These are phyloP conservation scores for Scotopteryx bipunctaria DNA, from an alignment of 2,888 invertebrate genomes.

Conservation along the genomic window DNA sequence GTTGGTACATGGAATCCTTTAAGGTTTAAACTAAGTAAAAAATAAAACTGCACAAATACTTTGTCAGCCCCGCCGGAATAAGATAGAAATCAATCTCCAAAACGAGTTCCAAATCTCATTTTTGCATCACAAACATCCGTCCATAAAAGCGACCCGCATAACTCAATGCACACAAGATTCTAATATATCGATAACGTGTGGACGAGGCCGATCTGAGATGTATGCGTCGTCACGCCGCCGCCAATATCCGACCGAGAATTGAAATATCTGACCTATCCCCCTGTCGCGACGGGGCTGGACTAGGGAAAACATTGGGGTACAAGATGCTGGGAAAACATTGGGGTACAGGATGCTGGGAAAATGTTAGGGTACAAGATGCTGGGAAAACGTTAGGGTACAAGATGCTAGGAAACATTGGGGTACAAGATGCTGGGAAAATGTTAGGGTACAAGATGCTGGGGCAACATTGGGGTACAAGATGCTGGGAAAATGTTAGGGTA, in stretches of 20 bases:
- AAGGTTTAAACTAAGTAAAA: no score
- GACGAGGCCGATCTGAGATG: constrained; percentile 66
- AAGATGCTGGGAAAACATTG: constrained; percentile 1
- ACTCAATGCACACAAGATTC: constrained; percentile 68
- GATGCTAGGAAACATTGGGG: no score
- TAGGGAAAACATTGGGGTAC: constrained; percentile 14
- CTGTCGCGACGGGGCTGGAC: constrained; percentile 32
- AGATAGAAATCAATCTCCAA: constrained; percentile 23
- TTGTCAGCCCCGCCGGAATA: no score
- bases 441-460: no score
- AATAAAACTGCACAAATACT: no score
- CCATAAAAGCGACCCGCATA: constrained; percentile 55
- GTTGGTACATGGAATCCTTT: no score
- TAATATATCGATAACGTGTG: constrained; percentile 74
- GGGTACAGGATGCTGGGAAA: no score
- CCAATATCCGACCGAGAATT: constrained; percentile 81
- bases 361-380: no score
- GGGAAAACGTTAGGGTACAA: neutral
- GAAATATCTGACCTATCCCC: constrained; percentile 79
- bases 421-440: no score
- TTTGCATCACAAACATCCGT: constrained; percentile 47
- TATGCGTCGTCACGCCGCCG: constrained; percentile 77
- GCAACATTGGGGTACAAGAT: no score
- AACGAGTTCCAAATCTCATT: constrained; percentile 41
- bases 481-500: no score